Percentiles rank a stretch among this genome's conserved stretches.
Conservation (phyloP, 2,888 invertebrate genomes). For the Amphipoea lucens region DNA sequence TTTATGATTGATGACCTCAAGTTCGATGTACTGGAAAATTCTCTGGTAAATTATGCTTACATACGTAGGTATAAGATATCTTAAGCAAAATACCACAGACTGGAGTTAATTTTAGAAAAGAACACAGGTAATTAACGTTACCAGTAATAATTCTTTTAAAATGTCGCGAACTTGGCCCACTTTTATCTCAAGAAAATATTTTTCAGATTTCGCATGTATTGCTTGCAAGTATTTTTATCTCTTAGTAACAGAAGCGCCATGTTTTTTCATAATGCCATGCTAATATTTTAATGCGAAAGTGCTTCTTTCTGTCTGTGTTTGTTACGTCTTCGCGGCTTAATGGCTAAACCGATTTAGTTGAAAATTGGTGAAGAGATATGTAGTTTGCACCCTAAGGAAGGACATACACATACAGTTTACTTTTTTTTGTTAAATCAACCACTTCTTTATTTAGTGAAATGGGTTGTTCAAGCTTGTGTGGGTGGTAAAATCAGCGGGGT, state of each 20-base stretch:
- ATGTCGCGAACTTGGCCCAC: constrained; percentile 44
- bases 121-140: constrained; percentile 28
- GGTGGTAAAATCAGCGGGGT: background rate
- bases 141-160: constrained; percentile 5
- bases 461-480: background rate
- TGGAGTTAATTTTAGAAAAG: constrained; percentile 16
- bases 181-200: constrained; percentile 11
- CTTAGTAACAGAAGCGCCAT: constrained; percentile 13
- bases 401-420: too few species aligned
- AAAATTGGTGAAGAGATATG: background rate
- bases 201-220: constrained; percentile 3
- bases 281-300: constrained; percentile 12
- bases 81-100: background rate
- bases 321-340: background rate
- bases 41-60: constrained; percentile 19
- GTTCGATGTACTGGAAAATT: constrained; percentile 54
- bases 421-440: background rate
- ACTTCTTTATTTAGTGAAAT: background rate
- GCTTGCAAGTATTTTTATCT: constrained; percentile 14
- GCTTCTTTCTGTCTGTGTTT: background rate
- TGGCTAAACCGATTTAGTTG: background rate
- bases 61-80: background rate
- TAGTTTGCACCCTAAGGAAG: background rate
- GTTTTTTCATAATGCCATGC: constrained; percentile 3
- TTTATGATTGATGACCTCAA: constrained; percentile 66